phyloP scores from a whole-genome alignment of 2,888 invertebrate genomes.

The Sarcophaga subvicina region DNA sequence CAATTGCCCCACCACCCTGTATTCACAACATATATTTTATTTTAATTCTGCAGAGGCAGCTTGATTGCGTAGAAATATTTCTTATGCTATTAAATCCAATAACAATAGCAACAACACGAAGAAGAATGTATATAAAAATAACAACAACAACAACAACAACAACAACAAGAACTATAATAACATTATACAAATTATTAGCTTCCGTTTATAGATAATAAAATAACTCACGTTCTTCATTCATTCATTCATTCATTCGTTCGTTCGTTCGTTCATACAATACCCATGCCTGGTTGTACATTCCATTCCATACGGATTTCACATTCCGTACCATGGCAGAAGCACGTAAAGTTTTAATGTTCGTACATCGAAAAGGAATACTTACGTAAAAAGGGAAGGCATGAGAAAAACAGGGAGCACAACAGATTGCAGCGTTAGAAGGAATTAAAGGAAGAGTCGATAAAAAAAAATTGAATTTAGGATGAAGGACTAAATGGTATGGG shows the following conservation, averaged over 20 bases:
- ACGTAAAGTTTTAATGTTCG: conserved; percentile 62
- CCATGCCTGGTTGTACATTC: conserved; percentile 15
- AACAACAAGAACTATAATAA: conserved; percentile 39
- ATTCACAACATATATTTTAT: neutral
- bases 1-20: neutral
- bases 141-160: neutral
- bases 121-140: neutral
- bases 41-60: neutral
- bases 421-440: conserved; percentile 33
- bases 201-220: conserved; percentile 61
- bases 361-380: conserved; percentile 17
- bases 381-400: neutral
- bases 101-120: conserved; percentile 32
- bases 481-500: neutral
- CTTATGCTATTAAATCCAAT: neutral
- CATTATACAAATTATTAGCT: conserved; percentile 59
- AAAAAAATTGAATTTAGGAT: neutral
- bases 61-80: neutral
- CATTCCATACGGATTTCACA: conserved; percentile 19
- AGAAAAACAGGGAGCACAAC: conserved; percentile 1
- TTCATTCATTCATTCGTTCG: conserved; percentile 18
- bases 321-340: conserved; percentile 43
- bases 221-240: conserved; percentile 53
- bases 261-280: conserved; percentile 25
- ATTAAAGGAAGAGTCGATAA: conserved; percentile 31